Evolutionary conservation across 2,113 vertebrate species (phyloP).

Genomic region (Haemorhous mexicanus): DNA sequence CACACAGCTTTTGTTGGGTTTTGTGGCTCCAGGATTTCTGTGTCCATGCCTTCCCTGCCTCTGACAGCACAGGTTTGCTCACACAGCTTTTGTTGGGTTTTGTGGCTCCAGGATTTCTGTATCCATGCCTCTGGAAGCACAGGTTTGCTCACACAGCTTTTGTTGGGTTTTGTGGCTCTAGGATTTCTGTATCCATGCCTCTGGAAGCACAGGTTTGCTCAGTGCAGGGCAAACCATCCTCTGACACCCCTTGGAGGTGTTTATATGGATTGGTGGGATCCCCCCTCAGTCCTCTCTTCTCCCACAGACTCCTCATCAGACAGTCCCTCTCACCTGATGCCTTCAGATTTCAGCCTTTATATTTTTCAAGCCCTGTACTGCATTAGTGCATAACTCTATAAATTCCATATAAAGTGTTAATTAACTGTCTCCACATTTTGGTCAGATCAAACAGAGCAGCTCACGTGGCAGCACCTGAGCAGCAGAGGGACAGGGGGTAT

Average conservation of each 20-base stretch:
- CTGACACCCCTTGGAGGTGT: background rate
- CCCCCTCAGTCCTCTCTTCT: background rate
- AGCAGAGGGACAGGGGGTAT: background rate
- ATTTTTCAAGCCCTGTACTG: background rate
- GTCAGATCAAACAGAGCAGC: background rate
- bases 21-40: too few relatives aligned
- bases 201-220: background rate
- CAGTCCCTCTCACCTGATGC: background rate
- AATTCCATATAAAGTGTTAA: background rate
- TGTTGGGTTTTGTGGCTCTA: background rate
- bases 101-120: background rate
- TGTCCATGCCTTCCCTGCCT: too few relatives aligned
- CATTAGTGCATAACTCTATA: background rate
- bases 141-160: background rate
- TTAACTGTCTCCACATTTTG: background rate
- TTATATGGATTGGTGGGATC: background rate
- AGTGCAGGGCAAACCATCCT: background rate
- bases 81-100: background rate
- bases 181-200: background rate
- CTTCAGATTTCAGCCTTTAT: background rate
- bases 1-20: too few relatives aligned
- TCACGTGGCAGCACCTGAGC: background rate
- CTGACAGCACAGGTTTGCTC: rapidly evolving
- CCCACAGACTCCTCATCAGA: background rate
- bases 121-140: background rate